phyloP scores from a whole-genome alignment of 2,113 vertebrate genomes.

The Zapornia atra region DNA sequence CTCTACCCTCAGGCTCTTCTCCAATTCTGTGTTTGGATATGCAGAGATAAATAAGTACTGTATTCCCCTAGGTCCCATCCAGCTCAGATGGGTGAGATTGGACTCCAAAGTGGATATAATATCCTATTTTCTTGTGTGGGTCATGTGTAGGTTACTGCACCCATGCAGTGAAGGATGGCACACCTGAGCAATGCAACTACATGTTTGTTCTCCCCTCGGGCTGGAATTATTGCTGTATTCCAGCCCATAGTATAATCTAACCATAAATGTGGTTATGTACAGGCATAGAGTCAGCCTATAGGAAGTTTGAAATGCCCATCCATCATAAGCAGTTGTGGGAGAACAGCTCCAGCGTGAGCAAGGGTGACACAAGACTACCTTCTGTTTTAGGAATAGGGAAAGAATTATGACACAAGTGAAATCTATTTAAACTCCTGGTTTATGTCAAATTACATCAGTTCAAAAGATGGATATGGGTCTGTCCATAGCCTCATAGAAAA shows the following conservation, averaged over 20 bases:
- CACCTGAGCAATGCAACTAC: neutral
- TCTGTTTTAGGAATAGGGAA: neutral
- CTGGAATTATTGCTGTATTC: neutral
- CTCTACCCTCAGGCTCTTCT: neutral
- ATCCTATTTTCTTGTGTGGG: neutral
- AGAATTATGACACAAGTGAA: neutral
- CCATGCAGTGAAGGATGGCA: neutral
- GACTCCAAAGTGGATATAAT: neutral
- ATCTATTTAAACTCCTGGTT: neutral
- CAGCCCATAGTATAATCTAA: neutral
- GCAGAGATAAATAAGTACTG: fast-evolving
- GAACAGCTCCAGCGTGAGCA: neutral
- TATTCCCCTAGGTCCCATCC: neutral
- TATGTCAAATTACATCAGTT: neutral
- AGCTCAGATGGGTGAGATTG: neutral
- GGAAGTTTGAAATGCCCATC: neutral
- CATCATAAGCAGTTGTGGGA: neutral
- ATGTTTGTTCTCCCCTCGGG: neutral
- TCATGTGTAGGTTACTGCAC: neutral
- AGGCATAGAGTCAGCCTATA: neutral
- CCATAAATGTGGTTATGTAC: neutral
- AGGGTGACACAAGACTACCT: neutral
- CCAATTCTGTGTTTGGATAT: neutral
- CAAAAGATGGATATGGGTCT: neutral
- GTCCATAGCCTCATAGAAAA: neutral